A percentile compares a stretch with the other conserved stretches of the same genome.
Conservation (phyloP, 2,797 vertebrate genomes). For the Spinibarbus caldwelli region DNA sequence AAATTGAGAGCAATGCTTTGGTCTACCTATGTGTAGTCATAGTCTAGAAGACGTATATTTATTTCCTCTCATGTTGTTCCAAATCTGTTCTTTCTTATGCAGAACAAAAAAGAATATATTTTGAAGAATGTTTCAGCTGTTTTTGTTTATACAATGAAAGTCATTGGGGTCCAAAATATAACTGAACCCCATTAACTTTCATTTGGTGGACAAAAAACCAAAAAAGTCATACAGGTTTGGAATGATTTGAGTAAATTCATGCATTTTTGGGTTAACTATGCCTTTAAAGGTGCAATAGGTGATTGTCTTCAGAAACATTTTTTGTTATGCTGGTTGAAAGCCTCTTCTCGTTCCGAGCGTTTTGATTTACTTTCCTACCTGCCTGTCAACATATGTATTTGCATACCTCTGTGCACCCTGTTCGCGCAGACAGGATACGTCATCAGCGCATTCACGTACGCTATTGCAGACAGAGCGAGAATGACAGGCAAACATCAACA, state of each 20-base stretch:
- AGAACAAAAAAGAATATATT: not conserved
- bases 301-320: too few species aligned
- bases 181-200: not conserved
- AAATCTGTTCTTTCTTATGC: not conserved
- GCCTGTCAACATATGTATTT: too few species aligned
- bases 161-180: not conserved
- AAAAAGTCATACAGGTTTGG: too few species aligned
- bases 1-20: not conserved
- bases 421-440: too few species aligned
- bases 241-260: not conserved
- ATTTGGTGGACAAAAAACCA: not conserved
- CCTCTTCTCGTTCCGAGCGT: too few species aligned
- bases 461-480: too few species aligned
- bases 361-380: too few species aligned
- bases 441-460: too few species aligned
- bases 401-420: too few species aligned
- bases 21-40: not conserved
- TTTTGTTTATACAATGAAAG: not conserved
- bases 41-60: not conserved
- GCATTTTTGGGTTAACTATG: not conserved
- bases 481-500: too few species aligned
- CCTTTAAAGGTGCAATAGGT: too few species aligned
- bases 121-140: not conserved
- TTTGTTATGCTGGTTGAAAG: too few species aligned
- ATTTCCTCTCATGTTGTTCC: not conserved